phyloP scores from a whole-genome alignment of 2,888 invertebrate species.

The Thymelicus lineola region DNA sequence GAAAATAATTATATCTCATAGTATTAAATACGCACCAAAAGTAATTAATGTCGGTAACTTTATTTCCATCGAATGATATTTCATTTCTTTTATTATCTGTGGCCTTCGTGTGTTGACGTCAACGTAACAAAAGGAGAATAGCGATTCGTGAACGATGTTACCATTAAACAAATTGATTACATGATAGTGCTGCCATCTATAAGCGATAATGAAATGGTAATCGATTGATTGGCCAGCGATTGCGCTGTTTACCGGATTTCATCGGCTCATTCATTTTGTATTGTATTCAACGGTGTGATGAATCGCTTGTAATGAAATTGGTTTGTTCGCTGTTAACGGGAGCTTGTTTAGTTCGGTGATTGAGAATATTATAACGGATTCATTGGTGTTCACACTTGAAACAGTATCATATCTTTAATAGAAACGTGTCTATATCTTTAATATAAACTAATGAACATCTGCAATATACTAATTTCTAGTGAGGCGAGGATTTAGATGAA shows the following conservation, averaged over 20 bases:
- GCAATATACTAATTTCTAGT: no score
- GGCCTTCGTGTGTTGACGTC: conserved; percentile 48
- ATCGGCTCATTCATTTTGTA: conserved; percentile 41
- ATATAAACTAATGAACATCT: no score
- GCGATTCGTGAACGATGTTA: conserved; percentile 46
- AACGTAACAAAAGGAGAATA: conserved; percentile 42
- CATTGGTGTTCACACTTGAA: no score
- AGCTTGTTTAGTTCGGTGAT: no score
- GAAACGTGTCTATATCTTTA: no score
- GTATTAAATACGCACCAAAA: conserved; percentile 30
- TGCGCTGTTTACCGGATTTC: conserved; percentile 43
- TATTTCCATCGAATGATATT: conserved; percentile 41
- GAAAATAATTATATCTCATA: conserved; percentile 19
- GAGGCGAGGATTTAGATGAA: no score
- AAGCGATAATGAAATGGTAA: conserved; percentile 58
- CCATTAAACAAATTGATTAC: conserved; percentile 66
- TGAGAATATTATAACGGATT: no score
- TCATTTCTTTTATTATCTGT: conserved; percentile 47
- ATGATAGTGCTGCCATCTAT: conserved; percentile 50
- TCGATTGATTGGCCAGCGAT: conserved; percentile 50
- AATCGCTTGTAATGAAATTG: conserved; percentile 38
- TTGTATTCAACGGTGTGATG: conserved; percentile 37
- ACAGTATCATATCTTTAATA: no score
- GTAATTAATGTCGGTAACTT: conserved; percentile 40
- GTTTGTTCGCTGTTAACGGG: conserved; percentile 23